Conservation (phyloP, 2,888 invertebrate species). For the Invenusta paracnida region DNA sequence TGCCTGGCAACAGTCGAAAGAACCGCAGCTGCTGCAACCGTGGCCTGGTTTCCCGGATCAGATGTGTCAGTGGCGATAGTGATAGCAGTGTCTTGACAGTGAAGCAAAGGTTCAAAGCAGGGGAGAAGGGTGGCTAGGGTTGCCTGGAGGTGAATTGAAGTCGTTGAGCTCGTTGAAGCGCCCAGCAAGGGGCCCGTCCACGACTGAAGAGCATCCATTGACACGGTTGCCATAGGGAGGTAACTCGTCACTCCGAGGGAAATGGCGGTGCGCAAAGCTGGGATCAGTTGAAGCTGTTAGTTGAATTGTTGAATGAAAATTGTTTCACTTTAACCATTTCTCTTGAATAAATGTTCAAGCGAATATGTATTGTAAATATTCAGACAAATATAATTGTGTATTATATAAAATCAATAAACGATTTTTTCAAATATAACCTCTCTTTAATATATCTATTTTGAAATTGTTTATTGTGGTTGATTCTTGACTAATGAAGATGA, state of each 20-base stretch:
- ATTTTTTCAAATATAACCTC: too few species aligned
- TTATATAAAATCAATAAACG: too few species aligned
- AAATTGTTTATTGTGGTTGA: too few species aligned
- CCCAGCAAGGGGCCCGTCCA: not conserved
- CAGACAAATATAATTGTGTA: too few species aligned
- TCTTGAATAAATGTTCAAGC: too few species aligned
- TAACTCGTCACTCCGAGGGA: not conserved
- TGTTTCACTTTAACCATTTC: too few species aligned
- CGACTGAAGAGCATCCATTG: not conserved
- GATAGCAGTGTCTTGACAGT: slow-evolving; percentile 14
- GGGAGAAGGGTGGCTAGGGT: not conserved
- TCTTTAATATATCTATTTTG: too few species aligned
- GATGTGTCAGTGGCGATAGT: not conserved
- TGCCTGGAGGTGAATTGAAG: too few species aligned
- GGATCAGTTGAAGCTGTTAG: not conserved
- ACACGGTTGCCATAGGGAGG: not conserved
- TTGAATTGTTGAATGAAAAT: too few species aligned
- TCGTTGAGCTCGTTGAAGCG: not conserved
- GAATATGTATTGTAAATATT: too few species aligned
- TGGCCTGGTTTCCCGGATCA: not conserved
- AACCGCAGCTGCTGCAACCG: not conserved
- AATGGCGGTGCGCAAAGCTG: not conserved
- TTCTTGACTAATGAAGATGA: too few species aligned
- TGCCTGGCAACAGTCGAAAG: not conserved
- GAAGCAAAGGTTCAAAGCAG: slow-evolving; percentile 7